Base-by-base conservation (phyloP, 2,113 vertebrate species). In the Mystacornis crossleyi region DNA sequence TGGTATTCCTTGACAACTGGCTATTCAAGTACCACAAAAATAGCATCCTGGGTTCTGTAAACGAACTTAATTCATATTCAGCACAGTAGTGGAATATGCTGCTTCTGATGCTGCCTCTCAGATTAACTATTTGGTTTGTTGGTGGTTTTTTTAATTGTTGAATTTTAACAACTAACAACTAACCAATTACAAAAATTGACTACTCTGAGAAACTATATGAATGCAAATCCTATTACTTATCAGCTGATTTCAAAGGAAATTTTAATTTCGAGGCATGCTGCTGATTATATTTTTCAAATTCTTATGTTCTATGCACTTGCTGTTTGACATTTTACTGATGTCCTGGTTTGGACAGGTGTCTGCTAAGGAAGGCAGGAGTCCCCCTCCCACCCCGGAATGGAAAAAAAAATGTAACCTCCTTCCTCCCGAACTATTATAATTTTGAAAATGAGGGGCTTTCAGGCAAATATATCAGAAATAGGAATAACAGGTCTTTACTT, bases 31-130 rank as follows among this genome's bases (percentile, higher is more conserved):
- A 70, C 66, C 58, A 84, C 57, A 91, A 64, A 94, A 93, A 81
- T 14, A 85, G 86, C 3, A 3, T 47, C 54, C 33, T 74, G 47
- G 10, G 11, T 71, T 84, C 83, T 62, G 54, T n/a, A 85, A 87
- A 61, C 51, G 36, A 96, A 72, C 72, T 83, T 86, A 61, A 81
- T 92, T 93, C 67, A 82, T 73, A 90, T 86, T 82, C 71, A 83
- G 43, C 50, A 83, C 33, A 54, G 74, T 10, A 61, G 50, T 12
- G 33, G 48, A 93, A 89, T n/a, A 71, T 4, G 28, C 55, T 71
- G 77, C 70, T 95, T 94, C 81, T 86, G 60, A 78, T 67, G 70
- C 9, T 88, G 62, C 58, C 65, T 88, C 70, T 70, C 80, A 81
- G 24, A 92, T 48, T 36, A 92, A 79, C 29, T 57, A 26, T 58